These are phyloP conservation scores for Euwallacea similis DNA, from an alignment of 1,140 invertebrate genomes.

Conservation along the genomic window DNA sequence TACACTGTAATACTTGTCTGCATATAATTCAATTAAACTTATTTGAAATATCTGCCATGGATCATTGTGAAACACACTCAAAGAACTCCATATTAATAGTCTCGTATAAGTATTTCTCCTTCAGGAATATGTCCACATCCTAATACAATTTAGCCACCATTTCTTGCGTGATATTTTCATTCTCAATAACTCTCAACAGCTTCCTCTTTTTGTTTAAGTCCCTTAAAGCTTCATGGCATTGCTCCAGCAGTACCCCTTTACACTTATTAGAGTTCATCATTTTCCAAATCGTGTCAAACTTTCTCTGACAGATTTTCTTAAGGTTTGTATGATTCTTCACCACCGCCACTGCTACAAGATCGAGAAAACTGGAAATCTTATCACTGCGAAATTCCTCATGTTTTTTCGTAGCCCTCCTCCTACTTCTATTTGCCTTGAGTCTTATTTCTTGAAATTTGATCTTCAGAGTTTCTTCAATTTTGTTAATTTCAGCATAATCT, in stretches of 20 bases:
- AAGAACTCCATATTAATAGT: conserved; percentile 41
- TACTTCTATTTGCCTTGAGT: conserved; percentile 2
- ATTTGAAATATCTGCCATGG: too few relatives aligned
- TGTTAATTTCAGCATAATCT: conserved; percentile 31
- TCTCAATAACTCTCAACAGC: conserved; percentile 44
- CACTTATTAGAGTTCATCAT: conserved; percentile 41
- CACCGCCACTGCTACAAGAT: conserved; percentile 43
- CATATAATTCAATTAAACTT: too few relatives aligned
- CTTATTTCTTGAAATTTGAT: neutral
- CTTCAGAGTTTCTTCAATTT: neutral
- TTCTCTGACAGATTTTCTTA: conserved; percentile 38
- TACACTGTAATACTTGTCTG: too few relatives aligned
- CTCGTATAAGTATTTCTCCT: conserved; percentile 39
- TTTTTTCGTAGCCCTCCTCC: conserved; percentile 9
- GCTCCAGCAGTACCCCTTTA: conserved; percentile 20
- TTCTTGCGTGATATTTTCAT: conserved; percentile 42
- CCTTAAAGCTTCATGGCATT: conserved; percentile 42
- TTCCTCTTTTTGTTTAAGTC: conserved; percentile 48
- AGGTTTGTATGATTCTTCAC: conserved; percentile 40
- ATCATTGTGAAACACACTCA: conserved; percentile 3
- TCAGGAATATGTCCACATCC: conserved; percentile 43
- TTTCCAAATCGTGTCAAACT: conserved; percentile 44
- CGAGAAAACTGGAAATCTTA: conserved; percentile 27
- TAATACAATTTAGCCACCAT: conserved; percentile 44
- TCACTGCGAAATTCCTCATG: neutral